Evolutionary conservation across 2,797 vertebrate genomes (phyloP), one percentile per base, ranked within the genome.

Genomic region (Diglossa cyanea): DNA sequence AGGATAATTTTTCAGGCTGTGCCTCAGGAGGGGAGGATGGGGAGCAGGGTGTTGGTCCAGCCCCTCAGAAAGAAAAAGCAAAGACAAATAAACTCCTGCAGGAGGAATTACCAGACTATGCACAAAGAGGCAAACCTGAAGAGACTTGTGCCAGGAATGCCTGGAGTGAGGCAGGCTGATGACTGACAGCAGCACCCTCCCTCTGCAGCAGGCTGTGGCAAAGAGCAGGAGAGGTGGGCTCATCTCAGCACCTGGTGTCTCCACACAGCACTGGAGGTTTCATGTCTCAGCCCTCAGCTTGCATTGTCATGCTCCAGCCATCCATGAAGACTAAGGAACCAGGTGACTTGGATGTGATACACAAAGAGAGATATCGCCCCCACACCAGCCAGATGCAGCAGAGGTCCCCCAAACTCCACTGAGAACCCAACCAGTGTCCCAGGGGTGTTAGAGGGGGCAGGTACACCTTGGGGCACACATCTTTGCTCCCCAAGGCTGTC

Each of bases 71-170:
- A 67, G 40, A 57, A 81, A 89, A 84, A 60, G 17, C 58, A 57
- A 72, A 94, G 47, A 44, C 53, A 92, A 96, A 90, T 63, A 88
- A 90, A 77, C 40, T 71, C 20, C 35, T 53, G 0, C 17, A 53
- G n/a, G 17, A 89, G 39, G 86, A 94, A 87, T 94, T 86, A 67
- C 53, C 53, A 70, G 55, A 44, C 73, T 30, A 20, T 7, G 24
- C 74, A 89, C 77, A 85, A 91, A 95, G 78, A 88, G 17, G 45
- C 2, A 2, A 45, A 82, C 91, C 87, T 96, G 94, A 96, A 94
- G 88, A 79, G 91, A 82, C 93, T 94, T 93, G 93, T 71, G 66
- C 57, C 68, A 78, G 66, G 86, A 93, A 95, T 80, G 72, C 48
- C 80, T 75, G 80, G 19, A 62, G 77, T 8, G 63, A 85, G 77